Base-by-base conservation (phyloP, 2,113 vertebrate genomes). In the Thamnaconus septentrionalis region DNA sequence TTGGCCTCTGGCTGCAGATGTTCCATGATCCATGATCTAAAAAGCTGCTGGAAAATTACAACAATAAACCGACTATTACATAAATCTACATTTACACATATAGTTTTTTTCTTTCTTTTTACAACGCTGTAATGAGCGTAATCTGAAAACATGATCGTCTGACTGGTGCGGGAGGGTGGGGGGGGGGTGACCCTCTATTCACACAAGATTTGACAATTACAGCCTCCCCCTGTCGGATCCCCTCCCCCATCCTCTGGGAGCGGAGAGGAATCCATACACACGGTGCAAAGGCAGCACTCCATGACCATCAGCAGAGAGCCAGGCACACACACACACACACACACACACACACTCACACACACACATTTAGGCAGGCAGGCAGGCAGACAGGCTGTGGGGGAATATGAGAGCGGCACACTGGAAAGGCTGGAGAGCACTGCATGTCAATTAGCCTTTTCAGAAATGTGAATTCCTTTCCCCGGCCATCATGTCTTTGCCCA, bases 141-240 rank as follows among this genome's bases (percentile, higher is more conserved):
- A 78, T 84, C 85, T 83, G 61, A 74, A 86, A 79, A 64, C 10
- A 52, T 6, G 7, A 56, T 46, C 72, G 45, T 72, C 71, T 75
- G 77, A 82, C 52, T 73, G 50, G 18, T 31, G 18, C n/a, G n/a
- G n/a, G 18, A 2, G 18, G 18, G 18, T 1, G 18, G 1, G 18
- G 2, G 18, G 18, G 18, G 80, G 73, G 83, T 77, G 80, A 85
- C 82, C 84, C 76, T 31, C 87, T 80, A 84, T 88, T 89, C 87
- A 87, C 84, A 81, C 80, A 84, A 88, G 86, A 90, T 91, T 87
- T 89, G 85, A 85, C 88, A 89, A 90, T 90, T 88, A 86, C 81
- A 85, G 78, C 80, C 84, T 86, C 84, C 84, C 18, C 87, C 74
- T 66, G 81, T 79, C 44, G 56, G 69, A 67, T 84, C 86, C 87